phyloP scores from a whole-genome alignment of 1,140 invertebrate genomes.

The Magallana angulata region DNA sequence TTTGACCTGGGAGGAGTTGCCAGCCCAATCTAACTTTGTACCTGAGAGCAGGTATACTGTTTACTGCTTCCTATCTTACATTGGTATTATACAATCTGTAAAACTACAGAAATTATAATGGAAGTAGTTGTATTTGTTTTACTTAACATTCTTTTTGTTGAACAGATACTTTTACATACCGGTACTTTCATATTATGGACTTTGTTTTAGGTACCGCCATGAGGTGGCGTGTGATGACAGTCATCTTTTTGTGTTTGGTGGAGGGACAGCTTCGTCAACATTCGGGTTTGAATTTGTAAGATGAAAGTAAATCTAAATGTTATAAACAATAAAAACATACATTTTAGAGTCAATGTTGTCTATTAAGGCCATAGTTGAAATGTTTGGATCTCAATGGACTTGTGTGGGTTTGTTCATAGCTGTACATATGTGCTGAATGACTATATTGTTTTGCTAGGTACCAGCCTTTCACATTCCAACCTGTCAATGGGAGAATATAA shows the following conservation, averaged over 20 bases:
- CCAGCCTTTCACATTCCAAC: constrained; percentile 40
- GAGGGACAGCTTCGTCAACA: constrained; percentile 53
- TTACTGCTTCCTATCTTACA: too few relatives aligned
- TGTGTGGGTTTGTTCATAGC: neutral
- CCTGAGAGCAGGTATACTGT: constrained; percentile 55
- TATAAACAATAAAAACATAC: too few relatives aligned
- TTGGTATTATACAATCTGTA: too few relatives aligned
- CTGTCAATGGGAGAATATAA: constrained; percentile 48
- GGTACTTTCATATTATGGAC: neutral
- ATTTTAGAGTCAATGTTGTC: too few relatives aligned
- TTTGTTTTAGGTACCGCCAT: constrained; percentile 61
- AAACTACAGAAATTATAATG: too few relatives aligned
- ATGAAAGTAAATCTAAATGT: neutral
- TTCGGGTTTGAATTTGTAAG: constrained; percentile 58
- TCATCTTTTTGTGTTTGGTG: constrained; percentile 60
- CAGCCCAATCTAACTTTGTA: constrained; percentile 43
- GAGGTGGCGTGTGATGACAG: constrained; percentile 57
- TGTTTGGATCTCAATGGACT: neutral
- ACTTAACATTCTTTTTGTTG: too few relatives aligned
- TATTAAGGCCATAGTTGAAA: too few relatives aligned
- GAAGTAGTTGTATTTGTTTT: too few relatives aligned
- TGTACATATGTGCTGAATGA: neutral
- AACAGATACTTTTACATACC: too few relatives aligned
- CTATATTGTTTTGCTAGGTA: constrained; percentile 38
- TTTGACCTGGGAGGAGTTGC: constrained; percentile 59